Conservation (phyloP, 2,888 invertebrate genomes). For the Bellardia bayeri region DNA sequence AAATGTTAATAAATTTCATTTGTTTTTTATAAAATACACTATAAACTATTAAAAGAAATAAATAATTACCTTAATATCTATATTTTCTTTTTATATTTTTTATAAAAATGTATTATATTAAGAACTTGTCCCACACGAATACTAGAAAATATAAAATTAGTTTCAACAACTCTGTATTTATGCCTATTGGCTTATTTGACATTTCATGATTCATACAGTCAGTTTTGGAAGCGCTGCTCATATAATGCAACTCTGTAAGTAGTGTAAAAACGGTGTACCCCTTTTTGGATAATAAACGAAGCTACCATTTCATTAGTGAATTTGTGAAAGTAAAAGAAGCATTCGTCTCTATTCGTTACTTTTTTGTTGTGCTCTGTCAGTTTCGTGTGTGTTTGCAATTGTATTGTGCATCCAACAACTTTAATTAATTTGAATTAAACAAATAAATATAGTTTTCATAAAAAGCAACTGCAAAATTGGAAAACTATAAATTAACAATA, state of each 20-base stretch:
- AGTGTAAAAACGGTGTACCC: constrained; percentile 51
- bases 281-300: no score
- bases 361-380: constrained; percentile 73
- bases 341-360: constrained; percentile 68
- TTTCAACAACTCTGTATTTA: constrained; percentile 41
- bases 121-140: constrained; percentile 60
- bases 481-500: background rate
- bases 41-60: constrained; percentile 23
- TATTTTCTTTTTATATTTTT: constrained; percentile 34
- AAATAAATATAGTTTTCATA: constrained; percentile 25
- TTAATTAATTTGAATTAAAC: constrained; percentile 69
- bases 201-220: background rate
- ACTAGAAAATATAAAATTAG: constrained; percentile 54
- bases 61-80: constrained; percentile 61
- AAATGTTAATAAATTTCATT: background rate
- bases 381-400: constrained; percentile 68
- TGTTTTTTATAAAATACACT: background rate
- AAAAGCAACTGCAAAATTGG: background rate
- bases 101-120: constrained; percentile 11
- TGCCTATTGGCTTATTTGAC: constrained; percentile 10
- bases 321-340: no score
- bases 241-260: background rate
- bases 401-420: constrained; percentile 62
- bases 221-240: constrained; percentile 6
- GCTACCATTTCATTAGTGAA: no score